Evolutionary conservation across 2,888 invertebrate species (phyloP).

Genomic region (Kryphioiulus occultus): DNA sequence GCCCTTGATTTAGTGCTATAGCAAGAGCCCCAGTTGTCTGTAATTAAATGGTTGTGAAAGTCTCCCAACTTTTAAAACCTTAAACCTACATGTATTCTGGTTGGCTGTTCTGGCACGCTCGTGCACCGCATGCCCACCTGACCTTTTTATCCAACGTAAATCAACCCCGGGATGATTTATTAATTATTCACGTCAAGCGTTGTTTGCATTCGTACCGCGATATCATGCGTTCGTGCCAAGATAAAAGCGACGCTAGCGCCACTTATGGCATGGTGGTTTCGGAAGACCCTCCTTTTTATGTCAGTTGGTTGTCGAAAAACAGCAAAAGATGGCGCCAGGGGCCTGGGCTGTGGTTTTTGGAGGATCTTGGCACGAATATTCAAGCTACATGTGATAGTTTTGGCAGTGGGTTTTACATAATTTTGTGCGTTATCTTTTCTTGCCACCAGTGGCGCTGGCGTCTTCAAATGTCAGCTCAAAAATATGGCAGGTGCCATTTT

Average conservation of each 20-base stretch:
- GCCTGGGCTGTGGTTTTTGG: too few species aligned
- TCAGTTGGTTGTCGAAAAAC: neutral
- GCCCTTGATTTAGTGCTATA: neutral
- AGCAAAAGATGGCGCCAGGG: neutral
- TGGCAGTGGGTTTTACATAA: too few species aligned
- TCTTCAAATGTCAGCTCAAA: too few species aligned
- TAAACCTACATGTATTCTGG: neutral
- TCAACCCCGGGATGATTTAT: neutral
- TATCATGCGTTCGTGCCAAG: neutral
- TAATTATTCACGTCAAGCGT: neutral
- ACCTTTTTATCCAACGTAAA: constrained; percentile 18
- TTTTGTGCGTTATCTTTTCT: too few species aligned
- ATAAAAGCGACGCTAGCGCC: neutral
- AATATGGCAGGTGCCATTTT: too few species aligned
- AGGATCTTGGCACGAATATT: too few species aligned
- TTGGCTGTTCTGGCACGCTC: neutral
- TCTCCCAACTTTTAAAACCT: neutral
- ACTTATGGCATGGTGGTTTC: too few species aligned
- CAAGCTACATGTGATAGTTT: too few species aligned
- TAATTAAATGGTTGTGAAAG: too few species aligned
- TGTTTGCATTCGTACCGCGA: neutral
- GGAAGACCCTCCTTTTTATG: neutral
- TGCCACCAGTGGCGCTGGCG: too few species aligned
- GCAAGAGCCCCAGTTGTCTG: too few species aligned
- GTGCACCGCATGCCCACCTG: neutral